Base-by-base conservation (phyloP, 2,797 vertebrate genomes). In the Platyrinchus mystaceus region DNA sequence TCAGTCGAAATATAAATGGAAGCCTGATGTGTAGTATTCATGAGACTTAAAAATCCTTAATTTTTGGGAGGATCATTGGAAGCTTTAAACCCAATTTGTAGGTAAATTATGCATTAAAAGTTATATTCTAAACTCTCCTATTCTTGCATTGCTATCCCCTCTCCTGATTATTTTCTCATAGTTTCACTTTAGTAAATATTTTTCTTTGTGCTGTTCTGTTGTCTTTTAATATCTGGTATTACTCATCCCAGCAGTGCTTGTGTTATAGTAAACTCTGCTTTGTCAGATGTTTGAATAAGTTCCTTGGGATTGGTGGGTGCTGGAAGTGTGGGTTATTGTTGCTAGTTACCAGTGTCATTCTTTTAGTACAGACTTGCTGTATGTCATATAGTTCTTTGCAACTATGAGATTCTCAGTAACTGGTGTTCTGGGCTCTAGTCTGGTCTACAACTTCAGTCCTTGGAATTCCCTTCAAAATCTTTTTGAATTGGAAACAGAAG, bases 401-500 rank as follows among this genome's bases (percentile, higher is more conserved):
- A 47, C 17, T 24, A 1, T 6, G 7, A 44, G 36, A 16, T 78
- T 73, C 50, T 73, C 11, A 36, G 47, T 59, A 47, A 37, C n/a
- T 44, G 4, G 1, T 69, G 12, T 81, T 91, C 82, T 92, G 26
- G 71, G 55, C 53, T 90, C 44, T 88, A 39, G 58, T 87, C 69
- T 89, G 93, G 39, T 83, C 52, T 66, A 55, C 34, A 89, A 24
- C 62, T 97, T 91, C 41, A 60, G 43, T 94, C 73, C 89, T 81
- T 90, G 84, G 28, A 47, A 30, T 92, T 91, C 36, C 41, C 49
- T 90, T 84, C 74, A 89, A 89, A 88, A 36, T 87, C 56, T 73
- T 41, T 96, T 86, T 90, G 70, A 95, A 92, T 73, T 81, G 36
- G 56, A 79, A 87, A 71, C 30, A 91, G 89, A 94, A 97, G 66